These are phyloP conservation scores for Alcis repandata DNA, from an alignment of 2,888 invertebrate genomes.

Conservation along the genomic window DNA sequence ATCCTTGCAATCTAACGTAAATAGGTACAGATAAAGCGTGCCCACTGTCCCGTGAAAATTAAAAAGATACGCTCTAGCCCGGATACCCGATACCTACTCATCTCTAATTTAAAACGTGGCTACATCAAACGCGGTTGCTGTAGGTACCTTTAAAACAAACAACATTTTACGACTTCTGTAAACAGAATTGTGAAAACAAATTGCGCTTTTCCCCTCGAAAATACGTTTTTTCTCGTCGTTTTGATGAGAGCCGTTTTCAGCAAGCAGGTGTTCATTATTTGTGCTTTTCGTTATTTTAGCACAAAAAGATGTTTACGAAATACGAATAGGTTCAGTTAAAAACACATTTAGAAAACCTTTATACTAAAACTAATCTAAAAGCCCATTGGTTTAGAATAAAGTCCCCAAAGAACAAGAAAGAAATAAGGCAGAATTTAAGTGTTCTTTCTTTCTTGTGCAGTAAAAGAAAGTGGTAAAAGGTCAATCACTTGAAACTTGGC, in stretches of 20 bases:
- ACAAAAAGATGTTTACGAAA: neutral
- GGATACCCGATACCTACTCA: conserved; percentile 37
- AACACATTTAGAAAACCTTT: neutral
- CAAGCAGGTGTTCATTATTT: conserved; percentile 26
- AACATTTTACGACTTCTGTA: conserved; percentile 47
- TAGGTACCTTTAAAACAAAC: conserved; percentile 47
- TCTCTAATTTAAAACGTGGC: conserved; percentile 46
- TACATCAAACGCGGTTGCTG: conserved; percentile 45
- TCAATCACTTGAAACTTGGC: conserved; percentile 3
- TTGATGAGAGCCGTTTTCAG: conserved; percentile 30
- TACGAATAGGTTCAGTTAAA: neutral
- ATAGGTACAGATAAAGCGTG: conserved; percentile 13
- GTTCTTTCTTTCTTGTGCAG: neutral
- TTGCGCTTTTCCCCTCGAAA: conserved; percentile 42
- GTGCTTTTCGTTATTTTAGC: conserved; percentile 7
- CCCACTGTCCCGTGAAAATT: conserved; percentile 17
- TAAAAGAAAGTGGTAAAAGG: conserved; percentile 2
- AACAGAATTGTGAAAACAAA: conserved; percentile 44
- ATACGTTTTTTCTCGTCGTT: conserved; percentile 39
- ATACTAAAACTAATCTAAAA: neutral
- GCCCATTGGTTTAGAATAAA: no score
- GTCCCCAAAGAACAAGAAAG: no score
- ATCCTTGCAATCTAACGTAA: neutral
- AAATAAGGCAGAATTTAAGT: no score
- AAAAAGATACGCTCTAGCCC: conserved; percentile 14